Evolutionary conservation across 2,797 vertebrate genomes (phyloP).

Genomic region (Geotrypetes seraphini): DNA sequence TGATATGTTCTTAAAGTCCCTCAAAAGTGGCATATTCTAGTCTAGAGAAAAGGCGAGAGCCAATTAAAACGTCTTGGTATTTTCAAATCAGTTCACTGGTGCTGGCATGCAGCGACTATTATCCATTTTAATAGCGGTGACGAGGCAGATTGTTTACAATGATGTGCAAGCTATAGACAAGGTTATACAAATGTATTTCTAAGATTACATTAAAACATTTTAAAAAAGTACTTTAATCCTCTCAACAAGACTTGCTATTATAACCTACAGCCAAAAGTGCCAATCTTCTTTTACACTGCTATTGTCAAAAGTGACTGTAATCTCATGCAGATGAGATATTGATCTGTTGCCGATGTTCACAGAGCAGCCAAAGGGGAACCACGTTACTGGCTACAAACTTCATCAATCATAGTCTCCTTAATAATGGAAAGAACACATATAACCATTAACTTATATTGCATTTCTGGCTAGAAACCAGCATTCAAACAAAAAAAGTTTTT

Average conservation of each 20-base stretch:
- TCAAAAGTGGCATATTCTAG: background rate
- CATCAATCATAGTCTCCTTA: conserved; percentile 46
- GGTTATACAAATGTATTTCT: background rate
- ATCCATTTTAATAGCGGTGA: background rate
- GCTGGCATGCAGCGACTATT: background rate
- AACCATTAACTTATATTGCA: conserved; percentile 39
- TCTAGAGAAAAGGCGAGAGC: background rate
- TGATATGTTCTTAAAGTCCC: background rate
- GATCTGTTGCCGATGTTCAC: conserved; percentile 40
- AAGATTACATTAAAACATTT: background rate
- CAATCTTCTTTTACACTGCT: conserved; percentile 1
- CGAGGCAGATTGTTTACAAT: background rate
- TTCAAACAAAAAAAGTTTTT: conserved; percentile 16
- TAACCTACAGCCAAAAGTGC: conserved; percentile 10
- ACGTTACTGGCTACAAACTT: conserved; percentile 39
- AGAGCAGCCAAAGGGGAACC: conserved; percentile 35
- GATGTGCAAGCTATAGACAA: background rate
- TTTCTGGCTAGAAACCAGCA: conserved; percentile 28
- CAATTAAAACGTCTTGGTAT: background rate
- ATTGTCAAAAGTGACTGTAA: conserved; percentile 40
- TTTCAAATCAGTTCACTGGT: background rate
- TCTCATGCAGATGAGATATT: conserved; percentile 48
- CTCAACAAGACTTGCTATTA: conserved; percentile 6
- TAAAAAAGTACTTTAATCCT: background rate
- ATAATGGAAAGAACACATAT: conserved; percentile 39